Conservation (phyloP, 1,140 invertebrate species). For the Helicoverpa armigera region DNA sequence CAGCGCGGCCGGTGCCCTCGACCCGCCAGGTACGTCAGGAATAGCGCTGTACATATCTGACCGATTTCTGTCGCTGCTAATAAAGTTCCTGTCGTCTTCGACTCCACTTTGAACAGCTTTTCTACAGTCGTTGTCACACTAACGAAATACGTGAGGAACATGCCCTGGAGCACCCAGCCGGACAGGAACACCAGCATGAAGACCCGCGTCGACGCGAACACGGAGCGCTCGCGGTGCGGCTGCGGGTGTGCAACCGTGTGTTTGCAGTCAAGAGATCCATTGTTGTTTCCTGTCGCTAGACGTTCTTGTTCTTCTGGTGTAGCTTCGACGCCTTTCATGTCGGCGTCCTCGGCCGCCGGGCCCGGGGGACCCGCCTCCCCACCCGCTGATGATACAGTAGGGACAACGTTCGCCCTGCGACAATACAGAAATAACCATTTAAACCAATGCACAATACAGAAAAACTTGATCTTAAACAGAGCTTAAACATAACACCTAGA, state of each 20-base stretch:
- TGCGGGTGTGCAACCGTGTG: constrained; percentile 62
- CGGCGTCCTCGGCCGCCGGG: constrained; percentile 72
- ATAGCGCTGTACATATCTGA: constrained; percentile 95
- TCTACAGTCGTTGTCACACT: constrained; percentile 99
- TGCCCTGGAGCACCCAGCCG: constrained; percentile 96
- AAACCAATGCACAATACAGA: not conserved
- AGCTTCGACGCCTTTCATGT: constrained; percentile 83
- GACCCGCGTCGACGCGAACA: constrained; percentile 95
- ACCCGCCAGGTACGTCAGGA: constrained; percentile 97
- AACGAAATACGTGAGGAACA: constrained; percentile 98
- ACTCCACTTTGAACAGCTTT: constrained; percentile 98
- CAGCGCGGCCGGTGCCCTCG: constrained; percentile 97
- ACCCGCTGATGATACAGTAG: constrained; percentile 66
- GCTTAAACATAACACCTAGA: constrained; percentile 10
- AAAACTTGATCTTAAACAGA: not conserved
- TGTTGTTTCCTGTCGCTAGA: constrained; percentile 82
- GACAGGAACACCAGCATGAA: constrained; percentile 96
- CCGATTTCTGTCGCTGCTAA: constrained; percentile 98
- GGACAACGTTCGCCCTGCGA: constrained; percentile 75
- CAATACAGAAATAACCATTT: constrained; percentile 63
- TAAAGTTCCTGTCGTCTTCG: constrained; percentile 97
- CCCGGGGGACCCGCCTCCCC: constrained; percentile 75
- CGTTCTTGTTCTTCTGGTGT: constrained; percentile 83
- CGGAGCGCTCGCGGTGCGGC: constrained; percentile 64
- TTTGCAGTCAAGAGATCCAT: constrained; percentile 83